phyloP scores from a whole-genome alignment of 2,888 invertebrate species.

The Tricholauxania praeusta region DNA sequence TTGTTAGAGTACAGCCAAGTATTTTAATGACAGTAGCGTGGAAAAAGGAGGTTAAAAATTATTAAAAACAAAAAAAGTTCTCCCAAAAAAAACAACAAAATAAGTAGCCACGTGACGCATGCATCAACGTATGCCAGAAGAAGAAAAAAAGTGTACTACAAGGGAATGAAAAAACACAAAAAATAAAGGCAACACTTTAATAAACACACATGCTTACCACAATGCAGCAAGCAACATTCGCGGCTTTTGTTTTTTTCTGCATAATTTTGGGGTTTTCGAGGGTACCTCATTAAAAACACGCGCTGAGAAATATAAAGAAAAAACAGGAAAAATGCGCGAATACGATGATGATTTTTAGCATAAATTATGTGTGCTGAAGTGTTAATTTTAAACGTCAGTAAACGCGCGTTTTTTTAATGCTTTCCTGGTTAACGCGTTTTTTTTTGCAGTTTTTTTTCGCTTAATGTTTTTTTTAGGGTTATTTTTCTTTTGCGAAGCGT shows the following conservation, averaged over 20 bases:
- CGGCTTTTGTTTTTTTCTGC: not conserved
- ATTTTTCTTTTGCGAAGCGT: conserved; percentile 33
- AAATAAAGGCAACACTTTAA: conserved; percentile 24
- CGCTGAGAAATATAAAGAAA: not conserved
- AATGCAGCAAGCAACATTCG: not conserved
- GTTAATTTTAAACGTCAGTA: conserved; percentile 51
- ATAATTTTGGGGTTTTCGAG: not conserved
- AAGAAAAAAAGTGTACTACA: not conserved
- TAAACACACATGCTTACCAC: conserved; percentile 26
- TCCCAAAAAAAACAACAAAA: not conserved
- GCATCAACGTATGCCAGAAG: not conserved
- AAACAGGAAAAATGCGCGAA: not conserved
- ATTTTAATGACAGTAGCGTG: conserved; percentile 15
- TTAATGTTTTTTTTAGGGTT: conserved; percentile 33
- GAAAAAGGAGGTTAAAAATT: not conserved
- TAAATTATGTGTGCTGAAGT: conserved; percentile 53
- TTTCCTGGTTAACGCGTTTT: conserved; percentile 40
- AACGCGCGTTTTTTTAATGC: not conserved
- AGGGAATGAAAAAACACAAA: not conserved
- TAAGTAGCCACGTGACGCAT: conserved; percentile 18
- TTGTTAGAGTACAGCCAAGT: not conserved
- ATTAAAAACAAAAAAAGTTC: not conserved
- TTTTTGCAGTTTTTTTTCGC: conserved; percentile 32
- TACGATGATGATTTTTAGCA: conserved; percentile 31
- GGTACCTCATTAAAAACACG: conserved; percentile 31